Conservation (phyloP, 2,888 invertebrate genomes). For the Brenthis hecate region DNA sequence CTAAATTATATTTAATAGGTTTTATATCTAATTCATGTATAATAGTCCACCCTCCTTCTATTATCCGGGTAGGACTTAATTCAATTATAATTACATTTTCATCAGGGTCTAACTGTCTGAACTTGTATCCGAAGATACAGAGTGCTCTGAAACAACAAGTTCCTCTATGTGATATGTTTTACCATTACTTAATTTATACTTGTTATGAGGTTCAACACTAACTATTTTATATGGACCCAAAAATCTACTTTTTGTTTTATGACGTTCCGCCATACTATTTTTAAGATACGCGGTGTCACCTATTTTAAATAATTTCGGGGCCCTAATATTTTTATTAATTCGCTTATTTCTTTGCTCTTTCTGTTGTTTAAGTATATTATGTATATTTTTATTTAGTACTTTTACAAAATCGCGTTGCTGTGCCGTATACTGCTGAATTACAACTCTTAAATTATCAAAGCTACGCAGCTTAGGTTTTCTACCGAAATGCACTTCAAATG, state of each 20-base stretch:
- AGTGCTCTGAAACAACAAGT: slow-evolving; percentile 32
- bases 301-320: slow-evolving; percentile 19
- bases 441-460: slow-evolving; percentile 17
- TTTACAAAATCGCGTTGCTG: slow-evolving; percentile 27
- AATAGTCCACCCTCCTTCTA: slow-evolving; percentile 26
- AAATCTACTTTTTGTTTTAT: slow-evolving; percentile 30
- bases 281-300: slow-evolving; percentile 31
- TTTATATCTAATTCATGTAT: slow-evolving; percentile 2
- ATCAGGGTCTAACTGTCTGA: slow-evolving; percentile 16
- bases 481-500: slow-evolving; percentile 13
- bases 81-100: slow-evolving; percentile 31
- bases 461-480: slow-evolving; percentile 31
- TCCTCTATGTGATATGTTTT: slow-evolving; percentile 32
- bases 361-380: slow-evolving; percentile 15
- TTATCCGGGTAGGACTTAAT: slow-evolving; percentile 13
- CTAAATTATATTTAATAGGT: background rate
- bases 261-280: slow-evolving; percentile 34
- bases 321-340: slow-evolving; percentile 20
- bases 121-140: slow-evolving; percentile 27
- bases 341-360: slow-evolving; percentile 21
- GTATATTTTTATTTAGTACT: slow-evolving; percentile 27
- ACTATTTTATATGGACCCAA: slow-evolving; percentile 30
- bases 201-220: slow-evolving; percentile 27
- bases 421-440: slow-evolving; percentile 22
- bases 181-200: slow-evolving; percentile 34